Percentiles rank a stretch among this genome's conserved stretches.
phyloP scores from a whole-genome alignment of 2,797 vertebrate species.

The Pangasius macronema region DNA sequence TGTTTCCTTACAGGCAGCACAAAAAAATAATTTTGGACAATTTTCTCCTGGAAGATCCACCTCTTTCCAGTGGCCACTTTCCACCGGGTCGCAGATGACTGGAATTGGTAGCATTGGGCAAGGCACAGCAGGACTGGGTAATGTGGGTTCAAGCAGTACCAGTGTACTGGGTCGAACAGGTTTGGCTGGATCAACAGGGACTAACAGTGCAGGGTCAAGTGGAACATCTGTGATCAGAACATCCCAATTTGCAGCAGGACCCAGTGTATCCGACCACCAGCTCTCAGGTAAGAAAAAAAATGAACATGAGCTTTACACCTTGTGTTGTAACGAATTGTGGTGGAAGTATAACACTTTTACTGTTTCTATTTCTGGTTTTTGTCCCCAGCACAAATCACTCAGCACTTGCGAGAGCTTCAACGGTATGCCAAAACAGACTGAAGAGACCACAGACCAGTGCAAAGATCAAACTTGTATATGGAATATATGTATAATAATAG shows the following conservation, averaged over 20 bases:
- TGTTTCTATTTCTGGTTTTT: neutral
- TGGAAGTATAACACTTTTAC: neutral
- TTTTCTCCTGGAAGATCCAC: neutral
- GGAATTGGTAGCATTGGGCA: constrained; percentile 1
- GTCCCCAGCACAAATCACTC: constrained; percentile 44
- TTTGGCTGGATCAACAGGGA: constrained; percentile 33
- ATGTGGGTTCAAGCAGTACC: constrained; percentile 8
- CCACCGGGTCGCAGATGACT: neutral
- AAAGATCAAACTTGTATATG: neutral
- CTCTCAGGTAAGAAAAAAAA: constrained; percentile 56
- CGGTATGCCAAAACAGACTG: constrained; percentile 33
- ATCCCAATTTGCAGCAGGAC: constrained; percentile 40
- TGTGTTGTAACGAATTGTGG: neutral
- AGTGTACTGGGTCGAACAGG: constrained; percentile 17
- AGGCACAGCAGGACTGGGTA: neutral
- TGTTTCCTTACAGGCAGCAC: neutral
- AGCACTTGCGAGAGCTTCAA: constrained; percentile 50
- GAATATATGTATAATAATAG: constrained; percentile 22
- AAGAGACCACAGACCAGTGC: constrained; percentile 14
- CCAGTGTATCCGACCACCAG: constrained; percentile 1
- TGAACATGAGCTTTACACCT: neutral
- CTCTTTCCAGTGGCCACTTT: neutral
- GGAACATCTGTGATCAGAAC: constrained; percentile 28
- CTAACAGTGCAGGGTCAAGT: constrained; percentile 35
- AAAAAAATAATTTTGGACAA: neutral